Percentiles rank a stretch among this genome's conserved stretches.
phyloP scores from a whole-genome alignment of 2,888 invertebrate species.

The Mylabris sibirica region DNA sequence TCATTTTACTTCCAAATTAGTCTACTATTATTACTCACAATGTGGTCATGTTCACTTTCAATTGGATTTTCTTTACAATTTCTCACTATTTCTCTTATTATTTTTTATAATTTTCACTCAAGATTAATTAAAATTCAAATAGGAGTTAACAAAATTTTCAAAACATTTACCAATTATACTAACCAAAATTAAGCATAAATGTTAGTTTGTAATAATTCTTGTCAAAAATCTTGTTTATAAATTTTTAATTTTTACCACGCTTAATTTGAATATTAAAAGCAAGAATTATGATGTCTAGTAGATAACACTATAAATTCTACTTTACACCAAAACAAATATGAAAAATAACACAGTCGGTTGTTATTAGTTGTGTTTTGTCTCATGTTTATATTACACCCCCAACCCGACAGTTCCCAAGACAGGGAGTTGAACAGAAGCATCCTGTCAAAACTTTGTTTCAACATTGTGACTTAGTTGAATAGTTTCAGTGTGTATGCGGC shows the following conservation, averaged over 20 bases:
- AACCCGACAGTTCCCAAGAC: constrained; percentile 41
- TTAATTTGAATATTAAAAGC: background rate
- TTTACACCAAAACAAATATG: background rate
- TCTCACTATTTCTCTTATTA: background rate
- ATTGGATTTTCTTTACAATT: background rate
- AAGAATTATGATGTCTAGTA: background rate
- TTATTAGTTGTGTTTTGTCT: constrained; percentile 23
- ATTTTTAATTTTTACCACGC: background rate
- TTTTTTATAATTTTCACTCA: background rate
- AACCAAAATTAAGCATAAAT: background rate
- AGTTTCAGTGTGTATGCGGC: constrained; percentile 44
- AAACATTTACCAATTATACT: background rate
- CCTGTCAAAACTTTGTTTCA: constrained; percentile 43
- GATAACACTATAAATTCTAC: background rate
- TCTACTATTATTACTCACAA: background rate
- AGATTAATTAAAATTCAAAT: background rate
- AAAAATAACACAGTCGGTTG: background rate
- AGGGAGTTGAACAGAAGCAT: constrained; percentile 46
- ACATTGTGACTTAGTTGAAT: constrained; percentile 43
- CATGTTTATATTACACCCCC: constrained; percentile 36
- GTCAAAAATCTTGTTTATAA: background rate
- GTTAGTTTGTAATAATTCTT: background rate
- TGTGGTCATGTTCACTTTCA: background rate
- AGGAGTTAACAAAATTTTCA: background rate
- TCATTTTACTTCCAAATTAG: background rate